A percentile compares a stretch with the other conserved stretches of the same genome.
phyloP scores from a whole-genome alignment of 92 coral and sea anemone species.

The Umimayanthus kanabou region DNA sequence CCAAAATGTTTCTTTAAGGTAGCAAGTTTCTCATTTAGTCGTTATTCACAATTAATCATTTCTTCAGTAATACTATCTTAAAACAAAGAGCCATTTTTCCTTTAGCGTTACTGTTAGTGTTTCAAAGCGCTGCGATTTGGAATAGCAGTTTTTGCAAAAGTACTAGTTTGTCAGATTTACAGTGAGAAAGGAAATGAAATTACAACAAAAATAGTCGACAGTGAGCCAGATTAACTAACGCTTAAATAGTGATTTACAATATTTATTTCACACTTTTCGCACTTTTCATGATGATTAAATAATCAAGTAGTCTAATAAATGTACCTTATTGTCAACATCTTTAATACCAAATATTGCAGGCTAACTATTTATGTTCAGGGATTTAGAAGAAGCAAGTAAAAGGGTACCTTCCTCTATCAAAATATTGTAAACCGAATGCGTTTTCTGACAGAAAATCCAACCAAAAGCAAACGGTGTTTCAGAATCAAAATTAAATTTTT shows the following conservation, averaged over 20 bases:
- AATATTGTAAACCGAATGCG: background rate
- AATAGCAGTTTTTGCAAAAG: background rate
- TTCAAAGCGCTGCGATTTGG: background rate
- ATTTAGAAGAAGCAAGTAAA: background rate
- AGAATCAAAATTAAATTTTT: conserved; percentile 35
- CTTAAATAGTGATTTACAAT: background rate
- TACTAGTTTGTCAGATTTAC: background rate
- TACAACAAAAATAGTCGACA: background rate
- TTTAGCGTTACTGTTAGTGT: background rate
- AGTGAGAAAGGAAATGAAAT: background rate
- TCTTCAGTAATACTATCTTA: background rate
- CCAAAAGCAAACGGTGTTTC: conserved; percentile 26
- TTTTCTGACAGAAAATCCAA: conserved; percentile 15
- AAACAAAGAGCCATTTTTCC: background rate
- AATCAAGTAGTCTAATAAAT: too few species aligned
- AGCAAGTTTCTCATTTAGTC: background rate
- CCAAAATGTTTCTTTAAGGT: background rate
- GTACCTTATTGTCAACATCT: background rate
- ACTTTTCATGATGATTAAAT: background rate
- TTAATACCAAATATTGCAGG: background rate
- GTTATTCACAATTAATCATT: background rate
- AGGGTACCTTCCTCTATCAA: background rate
- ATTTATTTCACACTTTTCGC: background rate
- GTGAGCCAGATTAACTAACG: background rate
- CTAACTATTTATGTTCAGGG: background rate